phyloP scores from a whole-genome alignment of 2,888 invertebrate genomes.

The Acanthoscelides obtectus region DNA sequence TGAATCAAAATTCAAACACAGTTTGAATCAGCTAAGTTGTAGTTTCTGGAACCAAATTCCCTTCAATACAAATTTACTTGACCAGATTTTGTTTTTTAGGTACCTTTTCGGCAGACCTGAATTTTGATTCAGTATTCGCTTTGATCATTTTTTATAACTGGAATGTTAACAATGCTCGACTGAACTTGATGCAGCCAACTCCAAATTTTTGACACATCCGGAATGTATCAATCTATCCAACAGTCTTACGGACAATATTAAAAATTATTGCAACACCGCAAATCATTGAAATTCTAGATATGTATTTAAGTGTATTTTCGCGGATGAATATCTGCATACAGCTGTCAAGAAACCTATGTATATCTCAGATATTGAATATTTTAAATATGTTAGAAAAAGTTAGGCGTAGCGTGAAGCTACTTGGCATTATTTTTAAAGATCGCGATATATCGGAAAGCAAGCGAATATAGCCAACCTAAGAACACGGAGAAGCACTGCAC shows the following conservation, averaged over 20 bases:
- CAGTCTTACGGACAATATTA: background rate
- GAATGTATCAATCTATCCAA: background rate
- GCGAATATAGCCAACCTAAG: no score
- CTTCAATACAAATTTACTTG: no score
- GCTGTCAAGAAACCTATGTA: no score
- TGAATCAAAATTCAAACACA: background rate
- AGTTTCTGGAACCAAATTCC: no score
- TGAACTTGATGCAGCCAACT: slow-evolving; percentile 7
- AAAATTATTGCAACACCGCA: background rate
- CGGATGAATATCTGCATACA: no score
- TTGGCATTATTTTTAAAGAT: no score
- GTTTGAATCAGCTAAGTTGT: no score
- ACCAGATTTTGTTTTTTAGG: background rate
- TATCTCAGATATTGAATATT: no score
- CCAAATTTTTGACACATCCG: background rate
- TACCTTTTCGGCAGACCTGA: background rate
- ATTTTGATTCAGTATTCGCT: background rate
- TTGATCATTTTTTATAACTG: background rate
- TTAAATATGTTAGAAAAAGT: no score
- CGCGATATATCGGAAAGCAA: no score
- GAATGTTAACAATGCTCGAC: background rate
- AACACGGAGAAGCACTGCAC: no score
- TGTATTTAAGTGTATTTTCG: background rate
- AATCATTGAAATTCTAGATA: background rate
- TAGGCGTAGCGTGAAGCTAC: no score